phyloP scores from a whole-genome alignment of 2,888 invertebrate species.

The Drosophila pseudotalamancana region DNA sequence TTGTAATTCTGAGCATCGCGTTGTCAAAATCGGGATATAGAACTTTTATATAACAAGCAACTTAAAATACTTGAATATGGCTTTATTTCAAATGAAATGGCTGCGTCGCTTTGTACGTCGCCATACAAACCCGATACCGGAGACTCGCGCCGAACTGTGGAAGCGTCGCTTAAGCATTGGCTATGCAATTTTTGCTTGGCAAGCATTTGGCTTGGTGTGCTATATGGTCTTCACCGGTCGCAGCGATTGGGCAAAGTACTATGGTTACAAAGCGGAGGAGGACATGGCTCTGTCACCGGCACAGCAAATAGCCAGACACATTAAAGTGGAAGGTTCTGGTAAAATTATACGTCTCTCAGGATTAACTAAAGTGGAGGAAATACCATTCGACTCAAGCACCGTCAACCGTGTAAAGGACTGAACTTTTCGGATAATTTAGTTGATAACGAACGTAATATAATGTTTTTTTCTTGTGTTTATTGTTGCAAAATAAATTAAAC shows the following conservation, averaged over 20 bases:
- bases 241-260: slow-evolving; percentile 88
- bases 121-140: slow-evolving; percentile 85
- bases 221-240: slow-evolving; percentile 87
- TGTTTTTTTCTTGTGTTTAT: slow-evolving; percentile 19
- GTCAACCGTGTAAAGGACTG: slow-evolving; percentile 50
- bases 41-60: slow-evolving; percentile 54
- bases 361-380: slow-evolving; percentile 75
- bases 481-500: slow-evolving; percentile 42
- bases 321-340: slow-evolving; percentile 81
- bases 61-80: slow-evolving; percentile 65
- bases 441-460: slow-evolving; percentile 20
- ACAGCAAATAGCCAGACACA: slow-evolving; percentile 75
- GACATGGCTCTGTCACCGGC: slow-evolving; percentile 86
- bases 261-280: slow-evolving; percentile 87
- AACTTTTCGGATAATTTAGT: slow-evolving; percentile 16
- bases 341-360: slow-evolving; percentile 82
- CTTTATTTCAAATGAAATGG: slow-evolving; percentile 85
- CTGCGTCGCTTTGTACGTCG: slow-evolving; percentile 85
- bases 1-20: slow-evolving; percentile 12
- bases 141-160: slow-evolving; percentile 86
- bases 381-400: slow-evolving; percentile 65
- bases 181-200: slow-evolving; percentile 89
- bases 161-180: slow-evolving; percentile 87
- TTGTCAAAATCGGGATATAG: slow-evolving; percentile 1
- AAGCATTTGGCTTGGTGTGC: slow-evolving; percentile 88